These are phyloP conservation scores for Pantala flavescens DNA, from an alignment of 1,140 invertebrate species.

Conservation along the genomic window DNA sequence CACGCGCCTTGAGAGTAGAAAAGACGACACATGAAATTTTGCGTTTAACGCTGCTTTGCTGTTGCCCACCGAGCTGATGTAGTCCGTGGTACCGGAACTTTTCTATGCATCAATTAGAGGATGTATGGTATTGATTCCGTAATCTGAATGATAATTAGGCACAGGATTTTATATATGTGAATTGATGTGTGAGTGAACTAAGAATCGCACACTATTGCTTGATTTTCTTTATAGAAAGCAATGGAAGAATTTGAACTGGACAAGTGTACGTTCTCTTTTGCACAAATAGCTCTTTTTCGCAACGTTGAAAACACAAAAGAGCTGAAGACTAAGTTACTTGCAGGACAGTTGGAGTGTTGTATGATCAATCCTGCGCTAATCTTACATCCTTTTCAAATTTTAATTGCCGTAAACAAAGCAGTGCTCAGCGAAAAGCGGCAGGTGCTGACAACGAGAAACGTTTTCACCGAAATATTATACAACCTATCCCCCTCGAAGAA, in stretches of 20 bases:
- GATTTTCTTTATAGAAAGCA: too few relatives aligned
- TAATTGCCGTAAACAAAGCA: conserved; percentile 57
- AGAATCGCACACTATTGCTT: too few relatives aligned
- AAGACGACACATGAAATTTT: too few relatives aligned
- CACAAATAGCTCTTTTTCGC: background rate
- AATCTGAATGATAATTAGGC: too few relatives aligned
- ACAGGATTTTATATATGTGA: too few relatives aligned
- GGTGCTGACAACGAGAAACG: conserved; percentile 45
- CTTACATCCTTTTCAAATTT: conserved; percentile 51
- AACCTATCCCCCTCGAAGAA: conserved; percentile 57
- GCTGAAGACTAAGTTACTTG: conserved; percentile 41
- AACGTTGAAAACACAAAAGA: conserved; percentile 47
- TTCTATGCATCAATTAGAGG: too few relatives aligned
- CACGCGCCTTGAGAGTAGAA: too few relatives aligned
- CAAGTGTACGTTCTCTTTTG: background rate
- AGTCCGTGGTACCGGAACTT: too few relatives aligned
- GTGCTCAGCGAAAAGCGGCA: conserved; percentile 37
- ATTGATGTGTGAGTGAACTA: too few relatives aligned
- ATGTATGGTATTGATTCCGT: too few relatives aligned
- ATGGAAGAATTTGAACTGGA: background rate
- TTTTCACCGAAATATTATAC: conserved; percentile 56
- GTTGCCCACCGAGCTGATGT: too few relatives aligned
- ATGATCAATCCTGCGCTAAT: conserved; percentile 51
- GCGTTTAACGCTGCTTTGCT: too few relatives aligned
- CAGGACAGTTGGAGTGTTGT: conserved; percentile 45